Evolutionary conservation across 2,113 vertebrate genomes (phyloP), one percentile per base, ranked within the genome.

Genomic region (Ophiodon elongatus): DNA sequence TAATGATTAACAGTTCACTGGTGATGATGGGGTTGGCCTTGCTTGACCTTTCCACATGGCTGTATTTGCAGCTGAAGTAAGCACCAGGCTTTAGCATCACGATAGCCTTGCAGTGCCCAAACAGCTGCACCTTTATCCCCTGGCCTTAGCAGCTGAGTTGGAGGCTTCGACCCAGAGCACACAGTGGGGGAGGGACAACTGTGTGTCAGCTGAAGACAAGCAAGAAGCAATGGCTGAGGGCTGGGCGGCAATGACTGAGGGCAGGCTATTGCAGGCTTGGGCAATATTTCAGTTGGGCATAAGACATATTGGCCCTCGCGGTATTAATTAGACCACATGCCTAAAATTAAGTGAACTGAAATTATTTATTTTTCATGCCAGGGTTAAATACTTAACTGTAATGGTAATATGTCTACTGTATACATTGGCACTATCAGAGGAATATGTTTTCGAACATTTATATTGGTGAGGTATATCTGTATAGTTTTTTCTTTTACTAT

Each of bases 91-190:
- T 92, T 88, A 90, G 80, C 85, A 78, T 92, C 77, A 88, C 23
- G 82, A 85, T 92, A 73, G 87, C 75, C 72, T 78, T 15, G 52
- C 88, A 57, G 82, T 84, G 81, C 79, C 86, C 64, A 80, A 82
- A 93, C 94, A 95, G 93, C 94, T 94, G 94, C 90, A 90, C 14
- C 33, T 71, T 90, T 88, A 93, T 92, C 91, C 92, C 75, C 62
- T 68, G 73, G 83, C 85, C 86, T 90, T 63, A 90, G 82, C 83
- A 89, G 82, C 87, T 86, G 85, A 92, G 80, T 11, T 39, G 64
- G 72, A 74, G 66, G 88, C 84, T 80, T 76, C 50, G 35, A 56
- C 79, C 39, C 47, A 66, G 70, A 37, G 29, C 25, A n/a, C 56
- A 62, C 50, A 25, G 43, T 73, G 78, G 66, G 65, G 68, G 66